Base-by-base conservation (phyloP, 2,888 invertebrate species). In the Chromoteleia sp. region DNA sequence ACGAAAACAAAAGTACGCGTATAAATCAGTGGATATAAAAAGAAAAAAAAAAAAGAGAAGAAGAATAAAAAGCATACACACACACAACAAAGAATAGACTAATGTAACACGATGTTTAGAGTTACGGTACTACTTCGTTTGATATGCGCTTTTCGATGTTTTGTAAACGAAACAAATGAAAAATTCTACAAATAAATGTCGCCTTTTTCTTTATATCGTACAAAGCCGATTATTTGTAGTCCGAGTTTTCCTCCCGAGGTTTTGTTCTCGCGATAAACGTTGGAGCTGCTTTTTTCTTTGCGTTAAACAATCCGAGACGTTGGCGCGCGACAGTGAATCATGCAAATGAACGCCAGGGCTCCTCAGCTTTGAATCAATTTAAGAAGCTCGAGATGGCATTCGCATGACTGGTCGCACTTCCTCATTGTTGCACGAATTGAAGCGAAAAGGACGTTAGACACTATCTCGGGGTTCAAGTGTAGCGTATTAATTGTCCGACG, bases 131-230 rank as follows among this genome's bases (percentile, higher is more conserved):
- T n/a, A n/a, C 61, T 81, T 81, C 36, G 50, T 81, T 81, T 81
- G 75, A 81, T 75, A 80, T 68, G 63, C 58, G 80, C 75, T 80
- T 81, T 81, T 81, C 52, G 52, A 71, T 81, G 75, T 81, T 81
- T 81, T 81, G 65, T 81, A 81, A 75, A 75, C 41, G 68, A 74
- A 25, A 75, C 36, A 39, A 67, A 6, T 52, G 36, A 41, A 59
- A 63, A 41, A 70, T 50, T 30, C 48, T 59, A 65, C 50, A 70
- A 80, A 80, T 80, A 81, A 81, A 81, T 81, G 80, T 80, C 80
- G 80, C 70, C 59, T 75, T 65, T 75, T 75, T 80, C 75, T 80
- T 80, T 70, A 70, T 54, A 73, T 68, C 52, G 52, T 65, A 74
- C n/a, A 52, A 33, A 4, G 8, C 1, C 10, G 33, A 1, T 10